Evolutionary conservation across 1,140 invertebrate genomes (phyloP).

Genomic region (Cotesia typhae): DNA sequence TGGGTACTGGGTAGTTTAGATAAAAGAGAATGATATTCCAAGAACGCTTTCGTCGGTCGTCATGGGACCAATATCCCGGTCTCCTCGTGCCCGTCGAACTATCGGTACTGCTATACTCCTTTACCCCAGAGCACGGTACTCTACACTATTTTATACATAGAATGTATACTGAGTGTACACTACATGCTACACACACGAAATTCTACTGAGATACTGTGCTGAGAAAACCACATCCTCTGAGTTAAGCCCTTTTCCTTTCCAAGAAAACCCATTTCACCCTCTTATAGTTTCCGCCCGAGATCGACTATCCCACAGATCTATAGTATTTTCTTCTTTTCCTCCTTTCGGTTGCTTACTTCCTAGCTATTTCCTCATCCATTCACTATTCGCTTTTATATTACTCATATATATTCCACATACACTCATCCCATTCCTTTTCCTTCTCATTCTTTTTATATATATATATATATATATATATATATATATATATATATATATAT

Average conservation of each 20-base stretch:
- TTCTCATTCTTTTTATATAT: too few relatives aligned
- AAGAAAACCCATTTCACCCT: not conserved
- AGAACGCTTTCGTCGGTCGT: slow-evolving; percentile 41
- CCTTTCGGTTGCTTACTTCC: slow-evolving; percentile 12
- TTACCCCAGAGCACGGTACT: slow-evolving; percentile 16
- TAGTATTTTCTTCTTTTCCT: slow-evolving; percentile 13
- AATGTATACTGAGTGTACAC: too few relatives aligned
- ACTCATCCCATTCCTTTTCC: too few relatives aligned
- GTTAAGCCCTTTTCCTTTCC: slow-evolving; percentile 24
- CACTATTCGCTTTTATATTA: too few relatives aligned
- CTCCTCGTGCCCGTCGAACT: slow-evolving; percentile 30
- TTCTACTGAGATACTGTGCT: too few relatives aligned
- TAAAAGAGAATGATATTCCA: slow-evolving; percentile 49
- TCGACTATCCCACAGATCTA: not conserved
- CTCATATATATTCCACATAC: too few relatives aligned
- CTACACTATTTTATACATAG: too few relatives aligned
- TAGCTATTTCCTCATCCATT: too few relatives aligned
- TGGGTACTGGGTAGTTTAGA: slow-evolving; percentile 48
- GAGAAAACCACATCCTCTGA: slow-evolving; percentile 32
- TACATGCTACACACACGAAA: too few relatives aligned
- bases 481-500: too few relatives aligned
- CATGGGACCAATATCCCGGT: slow-evolving; percentile 47
- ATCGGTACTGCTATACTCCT: slow-evolving; percentile 29
- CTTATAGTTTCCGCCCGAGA: not conserved
- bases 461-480: too few relatives aligned